Base-by-base conservation (phyloP, 1,140 invertebrate genomes). In the Pogonognathellus flavescens region DNA sequence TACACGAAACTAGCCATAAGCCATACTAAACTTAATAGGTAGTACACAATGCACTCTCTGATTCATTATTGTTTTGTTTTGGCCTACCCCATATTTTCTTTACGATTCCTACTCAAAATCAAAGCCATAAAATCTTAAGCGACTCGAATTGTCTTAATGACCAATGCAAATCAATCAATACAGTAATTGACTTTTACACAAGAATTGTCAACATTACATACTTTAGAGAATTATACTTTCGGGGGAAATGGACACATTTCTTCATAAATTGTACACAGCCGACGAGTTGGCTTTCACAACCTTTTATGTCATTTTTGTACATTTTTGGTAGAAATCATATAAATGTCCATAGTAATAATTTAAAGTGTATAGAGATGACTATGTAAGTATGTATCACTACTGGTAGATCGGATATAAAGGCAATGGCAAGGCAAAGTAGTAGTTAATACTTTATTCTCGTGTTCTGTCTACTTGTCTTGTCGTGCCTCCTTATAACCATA, bases 41-140 rank as follows among this genome's bases (percentile, higher is more conserved):
- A 49, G 66, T 31, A 25, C 14, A 72, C 70, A 50, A 76, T 76
- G 31, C 31, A 76, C 31, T 49, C 70, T 76, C 70, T 76, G 70
- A 76, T 76, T 76, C 70, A 76, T 76, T 76, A 31, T 76, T 41
- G 14, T 76, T 76, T 76, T 76, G 70, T 76, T 76, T 76, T 76
- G 70, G 31, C 70, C 70, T 76, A 76, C 70, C 70, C 41, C 70
- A 76, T 76, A 76, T 76, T 76, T 18, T 31, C n/a, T 50, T 76
- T 49, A 76, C 49, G 70, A 41, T 76, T 0, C 49, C 16, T 41
- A 10, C 16, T 25, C 59, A 9, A 22, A 22, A 20, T 25, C 62
- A 13, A 31, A 11, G 70, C 70, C 70, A 76, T 76, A 76, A n/a
- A 6, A 4, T 76, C 70, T n/a, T 76, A 76, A 14, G 25, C 62